phyloP scores from a whole-genome alignment of 2,797 vertebrate genomes.

The Pelobates cultripes region DNA sequence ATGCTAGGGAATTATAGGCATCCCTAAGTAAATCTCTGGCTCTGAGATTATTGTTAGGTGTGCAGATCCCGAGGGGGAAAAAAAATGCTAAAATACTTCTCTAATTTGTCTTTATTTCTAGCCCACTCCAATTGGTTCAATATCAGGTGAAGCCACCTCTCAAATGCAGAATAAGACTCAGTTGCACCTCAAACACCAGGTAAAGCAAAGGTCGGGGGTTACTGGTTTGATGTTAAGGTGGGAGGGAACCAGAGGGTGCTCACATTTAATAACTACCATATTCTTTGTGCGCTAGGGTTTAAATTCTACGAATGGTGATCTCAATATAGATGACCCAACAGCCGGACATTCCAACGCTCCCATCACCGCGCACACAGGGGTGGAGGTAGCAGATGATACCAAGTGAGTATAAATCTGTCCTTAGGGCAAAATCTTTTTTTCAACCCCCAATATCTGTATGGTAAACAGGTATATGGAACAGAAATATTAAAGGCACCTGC shows the following conservation, averaged over 20 bases:
- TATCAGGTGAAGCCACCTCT: constrained; percentile 85
- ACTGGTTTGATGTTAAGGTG: no score
- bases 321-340: constrained; percentile 94
- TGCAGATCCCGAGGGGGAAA: neutral
- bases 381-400: constrained; percentile 95
- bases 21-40: neutral
- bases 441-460: no score
- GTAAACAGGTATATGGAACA: no score
- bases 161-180: constrained; percentile 89
- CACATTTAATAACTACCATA: no score
- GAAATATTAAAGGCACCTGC: no score
- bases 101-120: constrained; percentile 56
- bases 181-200: constrained; percentile 94
- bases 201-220: constrained; percentile 66
- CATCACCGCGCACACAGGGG: constrained; percentile 93
- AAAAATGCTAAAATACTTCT: neutral
- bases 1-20: neutral
- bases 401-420: constrained; percentile 77
- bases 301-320: constrained; percentile 95
- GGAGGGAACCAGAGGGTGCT: no score
- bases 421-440: neutral
- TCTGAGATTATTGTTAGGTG: neutral
- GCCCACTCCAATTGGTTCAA: constrained; percentile 95
- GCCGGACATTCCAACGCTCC: constrained; percentile 96
- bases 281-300: constrained; percentile 77